A percentile compares a stretch with the other conserved stretches of the same genome.
Conservation (phyloP, 2,888 invertebrate species). For the Mesorhabditis sp. region DNA sequence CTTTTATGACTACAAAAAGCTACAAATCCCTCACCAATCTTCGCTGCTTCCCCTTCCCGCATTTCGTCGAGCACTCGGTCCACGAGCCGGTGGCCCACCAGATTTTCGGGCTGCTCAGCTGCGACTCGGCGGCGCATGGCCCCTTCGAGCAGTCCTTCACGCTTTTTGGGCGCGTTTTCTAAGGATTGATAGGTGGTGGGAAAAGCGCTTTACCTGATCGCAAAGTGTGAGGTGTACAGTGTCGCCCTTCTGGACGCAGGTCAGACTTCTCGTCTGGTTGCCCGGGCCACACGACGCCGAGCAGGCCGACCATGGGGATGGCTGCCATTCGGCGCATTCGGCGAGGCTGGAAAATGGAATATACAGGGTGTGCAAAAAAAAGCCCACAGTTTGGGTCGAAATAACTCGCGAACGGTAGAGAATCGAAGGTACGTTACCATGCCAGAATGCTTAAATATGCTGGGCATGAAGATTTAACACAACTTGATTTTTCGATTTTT, state of each 20-base stretch:
- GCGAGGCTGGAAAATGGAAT: neutral
- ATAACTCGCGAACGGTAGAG: no score
- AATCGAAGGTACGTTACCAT: no score
- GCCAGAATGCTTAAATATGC: no score
- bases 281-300: slow-evolving; percentile 57
- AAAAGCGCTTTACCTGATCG: neutral
- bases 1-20: no score
- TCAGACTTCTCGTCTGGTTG: slow-evolving; percentile 44
- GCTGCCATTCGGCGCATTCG: slow-evolving; percentile 50
- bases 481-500: no score
- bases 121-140: slow-evolving; percentile 19
- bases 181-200: slow-evolving; percentile 8
- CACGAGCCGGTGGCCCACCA: slow-evolving; percentile 53
- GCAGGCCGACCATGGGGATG: slow-evolving; percentile 51
- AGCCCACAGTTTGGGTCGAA: no score
- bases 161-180: slow-evolving; percentile 27
- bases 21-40: slow-evolving; percentile 28
- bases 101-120: slow-evolving; percentile 19
- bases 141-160: slow-evolving; percentile 38
- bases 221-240: neutral
- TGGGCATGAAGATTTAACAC: no score
- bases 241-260: slow-evolving; percentile 24
- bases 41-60: slow-evolving; percentile 60
- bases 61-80: slow-evolving; percentile 59
- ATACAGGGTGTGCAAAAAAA: neutral